Evolutionary conservation across 2,113 vertebrate genomes (phyloP), one percentile per base, ranked within the genome.

Genomic region (Lampris incognitus): DNA sequence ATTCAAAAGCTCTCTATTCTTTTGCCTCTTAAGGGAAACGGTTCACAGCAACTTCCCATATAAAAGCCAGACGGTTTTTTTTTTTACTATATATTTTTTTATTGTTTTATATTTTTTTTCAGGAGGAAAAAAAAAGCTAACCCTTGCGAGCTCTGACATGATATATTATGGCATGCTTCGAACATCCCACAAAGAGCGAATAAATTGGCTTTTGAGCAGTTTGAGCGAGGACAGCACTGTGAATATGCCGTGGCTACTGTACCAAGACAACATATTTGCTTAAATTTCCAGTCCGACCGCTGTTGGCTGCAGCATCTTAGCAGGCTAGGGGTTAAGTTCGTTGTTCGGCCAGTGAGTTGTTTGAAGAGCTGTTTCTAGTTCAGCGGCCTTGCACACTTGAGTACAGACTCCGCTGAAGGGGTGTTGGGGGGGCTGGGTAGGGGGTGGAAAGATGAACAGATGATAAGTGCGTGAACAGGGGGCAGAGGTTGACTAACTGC

Each of bases 361-460:
- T 89, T 79, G 55, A 61, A 67, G 66, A 83, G 66, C 78, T 82
- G 75, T 84, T 88, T 89, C 69, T 74, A 77, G 72, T 83, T 85
- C 77, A 88, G 66, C 79, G 62, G 83, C 77, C 57, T 73, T 79
- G 67, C 9, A 24, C 41, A 59, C 57, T 73, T 79, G 67, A 8
- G 37, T 46, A 59, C 50, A 71, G 66, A 63, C 69, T 66, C 10
- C 5, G 50, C 82, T 69, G 41, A 54, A 66, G 84, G 75, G 72
- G 37, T 54, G 65, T 76, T 44, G 4, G 37, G 11, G 60, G 60
- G 57, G 37, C 69, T 39, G 68, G 52, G 74, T 46, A 58, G 51
- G 2, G 50, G 40, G 40, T 6, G 59, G n/a, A 2, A 9, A 66
- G 48, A 5, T 1, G 46, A 44, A 61, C 24, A 24, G 24, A 24